These are phyloP conservation scores for Tetanocera ferruginea DNA, from an alignment of 2,888 invertebrate genomes.

Conservation along the genomic window DNA sequence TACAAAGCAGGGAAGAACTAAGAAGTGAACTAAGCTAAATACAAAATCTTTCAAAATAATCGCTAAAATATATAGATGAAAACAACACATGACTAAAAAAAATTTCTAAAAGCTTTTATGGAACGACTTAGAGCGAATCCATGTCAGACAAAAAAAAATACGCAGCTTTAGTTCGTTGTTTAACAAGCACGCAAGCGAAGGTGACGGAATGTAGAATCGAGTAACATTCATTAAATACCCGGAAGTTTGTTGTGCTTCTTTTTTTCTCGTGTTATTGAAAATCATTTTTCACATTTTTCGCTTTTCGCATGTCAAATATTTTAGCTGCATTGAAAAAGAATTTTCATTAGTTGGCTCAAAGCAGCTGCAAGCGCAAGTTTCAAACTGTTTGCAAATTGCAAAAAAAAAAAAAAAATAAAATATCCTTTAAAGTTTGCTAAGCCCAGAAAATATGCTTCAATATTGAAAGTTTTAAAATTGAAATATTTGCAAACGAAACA, in stretches of 20 bases:
- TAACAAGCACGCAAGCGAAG: conserved; percentile 16
- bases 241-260: conserved; percentile 4
- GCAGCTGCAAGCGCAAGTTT: conserved; percentile 5
- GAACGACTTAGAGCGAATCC: neutral
- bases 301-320: neutral
- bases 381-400: neutral
- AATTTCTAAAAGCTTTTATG: neutral
- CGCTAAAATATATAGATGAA: neutral
- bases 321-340: neutral
- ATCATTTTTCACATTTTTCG: conserved; percentile 6
- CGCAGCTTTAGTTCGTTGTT: conserved; percentile 8
- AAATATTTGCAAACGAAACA: neutral
- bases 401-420: neutral
- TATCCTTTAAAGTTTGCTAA: neutral
- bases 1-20: neutral
- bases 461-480: neutral
- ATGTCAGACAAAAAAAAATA: neutral
- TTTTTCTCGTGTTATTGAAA: conserved; percentile 3
- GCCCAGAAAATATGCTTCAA: neutral
- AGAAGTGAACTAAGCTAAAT: neutral
- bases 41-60: neutral
- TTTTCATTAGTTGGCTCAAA: conserved; percentile 2
- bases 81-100: neutral
- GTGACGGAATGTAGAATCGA: conserved; percentile 5
- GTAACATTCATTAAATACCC: neutral